These are phyloP conservation scores for Drosophila tristis DNA, from an alignment of 1,140 invertebrate species.

Conservation along the genomic window DNA sequence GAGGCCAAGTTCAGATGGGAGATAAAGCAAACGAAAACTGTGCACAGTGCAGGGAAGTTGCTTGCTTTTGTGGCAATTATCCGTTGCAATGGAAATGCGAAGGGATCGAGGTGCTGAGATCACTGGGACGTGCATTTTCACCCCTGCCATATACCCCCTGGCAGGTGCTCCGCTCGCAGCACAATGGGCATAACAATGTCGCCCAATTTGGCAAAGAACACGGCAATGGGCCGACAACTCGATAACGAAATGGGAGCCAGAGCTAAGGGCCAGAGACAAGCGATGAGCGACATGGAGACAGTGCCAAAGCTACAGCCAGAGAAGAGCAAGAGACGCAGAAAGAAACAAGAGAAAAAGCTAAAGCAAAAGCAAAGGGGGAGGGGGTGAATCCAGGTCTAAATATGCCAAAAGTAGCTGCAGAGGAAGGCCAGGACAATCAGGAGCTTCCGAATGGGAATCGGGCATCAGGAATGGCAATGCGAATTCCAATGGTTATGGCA, in stretches of 20 bases:
- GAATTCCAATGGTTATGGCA: conserved; percentile 28
- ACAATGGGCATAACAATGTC: conserved; percentile 57
- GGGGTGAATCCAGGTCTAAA: conserved; percentile 46
- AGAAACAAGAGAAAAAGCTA: conserved; percentile 27
- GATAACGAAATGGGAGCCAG: conserved; percentile 75
- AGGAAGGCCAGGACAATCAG: conserved; percentile 54
- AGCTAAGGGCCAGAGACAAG: conserved; percentile 10
- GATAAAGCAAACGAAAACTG: too few relatives aligned
- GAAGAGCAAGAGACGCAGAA: conserved; percentile 7
- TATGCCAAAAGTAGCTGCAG: conserved; percentile 57
- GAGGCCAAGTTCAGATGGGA: too few relatives aligned
- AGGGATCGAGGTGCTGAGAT: too few relatives aligned
- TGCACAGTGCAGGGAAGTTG: too few relatives aligned
- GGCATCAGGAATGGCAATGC: conserved; percentile 42
- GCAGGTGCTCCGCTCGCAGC: too few relatives aligned
- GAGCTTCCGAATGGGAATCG: conserved; percentile 41
- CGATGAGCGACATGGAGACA: conserved; percentile 25
- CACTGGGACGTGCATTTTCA: too few relatives aligned
- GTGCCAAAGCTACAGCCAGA: conserved; percentile 1
- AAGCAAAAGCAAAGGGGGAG: conserved; percentile 28
- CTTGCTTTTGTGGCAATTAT: too few relatives aligned
- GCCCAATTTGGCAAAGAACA: conserved; percentile 77
- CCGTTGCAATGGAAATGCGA: too few relatives aligned
- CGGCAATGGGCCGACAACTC: conserved; percentile 65
- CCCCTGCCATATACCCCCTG: too few relatives aligned